Evolutionary conservation across 2,888 invertebrate genomes (phyloP).

Genomic region (Trachelus iudaicus): DNA sequence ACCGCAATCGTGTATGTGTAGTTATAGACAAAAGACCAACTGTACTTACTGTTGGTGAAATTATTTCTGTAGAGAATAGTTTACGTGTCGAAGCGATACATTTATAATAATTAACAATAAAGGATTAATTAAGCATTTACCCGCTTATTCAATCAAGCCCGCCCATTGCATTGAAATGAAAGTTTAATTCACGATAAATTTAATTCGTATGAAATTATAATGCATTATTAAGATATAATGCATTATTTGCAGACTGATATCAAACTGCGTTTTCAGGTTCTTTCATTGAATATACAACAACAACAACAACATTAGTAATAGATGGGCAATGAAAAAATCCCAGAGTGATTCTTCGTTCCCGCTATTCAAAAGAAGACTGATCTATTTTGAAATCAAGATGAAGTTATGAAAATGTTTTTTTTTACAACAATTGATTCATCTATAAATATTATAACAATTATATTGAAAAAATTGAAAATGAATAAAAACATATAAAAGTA

Average conservation of each 20-base stretch:
- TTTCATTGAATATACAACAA: not conserved
- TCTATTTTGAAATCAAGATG: too few relatives aligned
- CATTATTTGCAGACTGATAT: too few relatives aligned
- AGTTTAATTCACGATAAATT: not conserved
- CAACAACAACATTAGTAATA: not conserved
- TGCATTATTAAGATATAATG: too few relatives aligned
- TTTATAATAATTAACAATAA: constrained; percentile 58
- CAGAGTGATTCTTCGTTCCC: too few relatives aligned
- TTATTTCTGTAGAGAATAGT: constrained; percentile 1
- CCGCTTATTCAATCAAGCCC: not conserved
- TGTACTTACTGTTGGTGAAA: not conserved
- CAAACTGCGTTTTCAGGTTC: too few relatives aligned
- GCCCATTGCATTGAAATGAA: not conserved
- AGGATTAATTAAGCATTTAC: constrained; percentile 33
- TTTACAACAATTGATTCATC: not conserved
- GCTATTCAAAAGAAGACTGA: too few relatives aligned
- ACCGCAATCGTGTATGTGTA: not conserved
- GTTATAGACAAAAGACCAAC: not conserved
- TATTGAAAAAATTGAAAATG: not conserved
- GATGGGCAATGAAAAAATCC: not conserved
- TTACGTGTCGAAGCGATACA: constrained; percentile 57
- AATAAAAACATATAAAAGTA: not conserved
- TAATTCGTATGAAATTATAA: too few relatives aligned
- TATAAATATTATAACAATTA: not conserved
- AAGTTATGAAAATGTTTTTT: too few relatives aligned